Base-by-base conservation (phyloP, 2,888 invertebrate genomes). In the Ceratothoa steindachneri region DNA sequence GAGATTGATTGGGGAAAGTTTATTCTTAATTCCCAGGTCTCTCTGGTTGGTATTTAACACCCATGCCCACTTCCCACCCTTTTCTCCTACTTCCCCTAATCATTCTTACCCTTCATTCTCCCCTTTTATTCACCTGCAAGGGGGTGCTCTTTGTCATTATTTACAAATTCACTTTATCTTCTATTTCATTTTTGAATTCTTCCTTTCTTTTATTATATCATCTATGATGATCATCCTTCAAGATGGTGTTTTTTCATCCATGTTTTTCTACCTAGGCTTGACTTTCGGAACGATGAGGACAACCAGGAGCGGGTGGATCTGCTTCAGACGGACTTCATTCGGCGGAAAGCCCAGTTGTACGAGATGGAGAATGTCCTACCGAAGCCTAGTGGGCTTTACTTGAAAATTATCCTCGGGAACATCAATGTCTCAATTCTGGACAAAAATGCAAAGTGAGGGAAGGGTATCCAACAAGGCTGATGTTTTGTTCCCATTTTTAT, bases 391-490 rank as follows among this genome's bases (percentile, higher is more conserved):
- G 95, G 97, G 83, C 87, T 90, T 80, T 99, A 99, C 85, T 87
- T 95, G 81, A 90, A 90, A 85, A 95, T 98, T 83, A 98, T 99
- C 84, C 88, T 99, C 77, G 99, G 99, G 81, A 94, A 94, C 85
- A 95, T 99, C 65, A 97, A 98, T 86, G 95, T 98, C 28, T 98
- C 98, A 29, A 93, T 99, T 84, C 87, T 97, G 78, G 97, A 97
- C 86, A 95, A 95, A 87, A 85, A 85, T 77, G 97, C 97, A 85
- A 97, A 96, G 93, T 95, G 87, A 87, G 90, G 87, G 77, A 67
- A 60, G 29, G 24, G 24, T 29, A 1, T 12, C 22, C n/a, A n/a
- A n/a, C n/a, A n/a, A n/a, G n/a, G n/a, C 70, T 19, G 29, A 0
- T n/a, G 30, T 30, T 41, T 0, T n/a, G 15, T 1, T 51, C 19